Conservation (phyloP, 2,797 vertebrate genomes). For the Leptatherina wallacei region DNA sequence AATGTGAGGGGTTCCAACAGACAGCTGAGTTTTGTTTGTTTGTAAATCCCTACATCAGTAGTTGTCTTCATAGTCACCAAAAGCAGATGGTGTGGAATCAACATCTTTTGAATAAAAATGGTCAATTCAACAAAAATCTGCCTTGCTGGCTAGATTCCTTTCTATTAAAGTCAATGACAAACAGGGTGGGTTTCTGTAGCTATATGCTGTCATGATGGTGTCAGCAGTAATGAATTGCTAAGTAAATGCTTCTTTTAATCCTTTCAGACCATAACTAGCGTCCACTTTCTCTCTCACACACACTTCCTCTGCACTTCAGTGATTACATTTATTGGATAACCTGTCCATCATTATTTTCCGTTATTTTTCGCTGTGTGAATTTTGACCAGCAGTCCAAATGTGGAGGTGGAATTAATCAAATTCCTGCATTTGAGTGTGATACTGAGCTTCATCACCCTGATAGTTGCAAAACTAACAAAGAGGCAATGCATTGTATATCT, state of each 20-base stretch:
- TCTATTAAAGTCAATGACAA: not conserved
- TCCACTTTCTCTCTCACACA: not conserved
- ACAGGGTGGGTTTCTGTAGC: not conserved
- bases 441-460: not conserved
- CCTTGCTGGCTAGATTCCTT: not conserved
- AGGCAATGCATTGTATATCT: no score
- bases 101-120: slow-evolving; percentile 10
- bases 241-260: slow-evolving; percentile 4
- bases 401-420: not conserved
- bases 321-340: not conserved
- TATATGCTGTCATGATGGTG: not conserved
- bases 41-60: slow-evolving; percentile 19
- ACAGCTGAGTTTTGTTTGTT: slow-evolving; percentile 28
- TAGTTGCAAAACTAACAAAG: not conserved
- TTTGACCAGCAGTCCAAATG: not conserved
- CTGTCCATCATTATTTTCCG: not conserved
- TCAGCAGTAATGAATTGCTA: slow-evolving; percentile 1
- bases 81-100: slow-evolving; percentile 1
- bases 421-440: not conserved
- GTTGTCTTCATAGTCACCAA: slow-evolving; percentile 8
- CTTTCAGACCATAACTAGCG: not conserved
- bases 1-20: slow-evolving; percentile 31
- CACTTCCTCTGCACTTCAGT: not conserved
- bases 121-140: not conserved
- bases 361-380: not conserved